Base-by-base conservation (phyloP, 2,888 invertebrate species). In the Acanthosepion esculentum region DNA sequence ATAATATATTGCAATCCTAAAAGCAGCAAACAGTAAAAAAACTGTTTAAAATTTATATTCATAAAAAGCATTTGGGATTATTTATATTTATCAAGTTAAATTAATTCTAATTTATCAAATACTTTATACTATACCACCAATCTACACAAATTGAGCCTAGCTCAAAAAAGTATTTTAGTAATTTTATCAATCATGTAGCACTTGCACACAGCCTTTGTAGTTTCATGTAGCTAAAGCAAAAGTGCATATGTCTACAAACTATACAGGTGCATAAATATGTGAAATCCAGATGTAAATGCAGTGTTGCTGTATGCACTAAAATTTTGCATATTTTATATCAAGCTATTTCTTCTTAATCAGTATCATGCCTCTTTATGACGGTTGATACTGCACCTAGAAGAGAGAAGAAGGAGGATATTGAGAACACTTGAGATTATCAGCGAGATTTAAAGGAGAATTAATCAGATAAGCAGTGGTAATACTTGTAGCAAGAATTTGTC, bases 331-430 rank as follows among this genome's bases (percentile, higher is more conserved):
- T 59, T 23, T 59, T 59, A 59, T 59, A 59, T 78, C 78, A 78
- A n/a, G n/a, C n/a, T n/a, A 78, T n/a, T 12, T 33, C n/a, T 78
- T 78, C n/a, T 78, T 78, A 78, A 78, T 78, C 78, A 78, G 78
- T 78, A 78, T 78, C 78, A 78, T 78, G n/a, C n/a, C n/a, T 78
- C 2, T n/a, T 18, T n/a, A 78, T n/a, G n/a, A 33, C 5, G n/a
- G 78, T 48, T 53, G 93, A 93, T 93, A 93, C 93, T 50, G 93
- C 93, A 93, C 93, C 93, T 93, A 93, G 53, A 93, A 93, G n/a
- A 93, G 26, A 93, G 53, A 93, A 93, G 48, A 93, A 93, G 93
- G 93, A 93, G 93, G 50, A 93, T n/a, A 53, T 93, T 53, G 53
- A 33, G 53, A 93, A 93, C 53, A 53, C 93, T 50, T 78, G 15